A percentile compares a stretch with the other conserved stretches of the same genome.
Conservation (phyloP, 2,888 invertebrate species). For the Mimas tiliae region DNA sequence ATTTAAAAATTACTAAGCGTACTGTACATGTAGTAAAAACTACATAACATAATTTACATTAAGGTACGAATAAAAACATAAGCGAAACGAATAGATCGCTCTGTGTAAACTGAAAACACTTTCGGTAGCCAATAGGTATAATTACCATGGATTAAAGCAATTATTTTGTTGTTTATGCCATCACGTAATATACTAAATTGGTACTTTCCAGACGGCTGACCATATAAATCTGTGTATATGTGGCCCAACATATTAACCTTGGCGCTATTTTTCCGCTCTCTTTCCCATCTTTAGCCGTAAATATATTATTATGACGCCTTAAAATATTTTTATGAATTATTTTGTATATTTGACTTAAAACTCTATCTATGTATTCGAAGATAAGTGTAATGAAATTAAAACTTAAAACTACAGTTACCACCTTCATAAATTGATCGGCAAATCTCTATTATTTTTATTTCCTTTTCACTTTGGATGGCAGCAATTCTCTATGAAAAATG, state of each 20-base stretch:
- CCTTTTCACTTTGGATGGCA: no score
- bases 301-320: no score
- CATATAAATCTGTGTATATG: slow-evolving; percentile 38
- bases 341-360: background rate
- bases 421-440: no score
- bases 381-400: no score
- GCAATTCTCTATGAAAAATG: no score
- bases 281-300: slow-evolving; percentile 71
- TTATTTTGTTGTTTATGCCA: slow-evolving; percentile 22
- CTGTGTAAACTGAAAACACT: background rate
- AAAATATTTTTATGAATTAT: background rate
- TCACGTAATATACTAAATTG: slow-evolving; percentile 26
- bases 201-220: slow-evolving; percentile 71
- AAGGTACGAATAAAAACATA: background rate
- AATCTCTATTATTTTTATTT: no score
- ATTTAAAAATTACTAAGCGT: no score
- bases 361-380: no score
- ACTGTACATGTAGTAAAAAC: no score
- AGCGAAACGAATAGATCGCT: background rate
- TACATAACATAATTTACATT: no score
- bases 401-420: no score
- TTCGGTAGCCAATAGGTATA: slow-evolving; percentile 32
- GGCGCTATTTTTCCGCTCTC: slow-evolving; percentile 83
- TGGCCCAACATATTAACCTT: slow-evolving; percentile 78
- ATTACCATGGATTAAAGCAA: slow-evolving; percentile 29